phyloP scores from a whole-genome alignment of 2,888 invertebrate genomes.

The Dromius quadrimaculatus region DNA sequence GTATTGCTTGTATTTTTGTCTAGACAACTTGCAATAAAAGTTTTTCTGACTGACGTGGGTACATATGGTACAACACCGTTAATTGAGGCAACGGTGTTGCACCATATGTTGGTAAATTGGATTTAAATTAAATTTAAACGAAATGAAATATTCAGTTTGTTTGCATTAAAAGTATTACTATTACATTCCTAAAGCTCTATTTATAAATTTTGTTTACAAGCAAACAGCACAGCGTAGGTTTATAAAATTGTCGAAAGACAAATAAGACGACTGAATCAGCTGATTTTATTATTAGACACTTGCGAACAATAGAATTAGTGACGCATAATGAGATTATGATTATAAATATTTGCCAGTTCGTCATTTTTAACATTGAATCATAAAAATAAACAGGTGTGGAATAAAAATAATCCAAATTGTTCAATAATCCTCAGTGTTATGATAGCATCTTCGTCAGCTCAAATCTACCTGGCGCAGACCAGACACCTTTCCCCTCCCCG shows the following conservation, averaged over 20 bases:
- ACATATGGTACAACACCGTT: too few species aligned
- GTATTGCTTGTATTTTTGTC: constrained; percentile 16
- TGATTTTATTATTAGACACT: not conserved
- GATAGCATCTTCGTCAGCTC: constrained; percentile 15
- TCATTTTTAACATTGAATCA: constrained; percentile 6
- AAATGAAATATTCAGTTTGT: too few species aligned
- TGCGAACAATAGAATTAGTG: not conserved
- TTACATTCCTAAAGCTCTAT: too few species aligned
- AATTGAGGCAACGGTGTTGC: too few species aligned
- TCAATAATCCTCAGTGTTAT: too few species aligned
- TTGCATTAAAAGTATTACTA: too few species aligned
- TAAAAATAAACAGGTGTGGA: constrained; percentile 41
- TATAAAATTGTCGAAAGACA: not conserved
- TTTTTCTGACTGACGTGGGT: not conserved
- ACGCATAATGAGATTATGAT: not conserved
- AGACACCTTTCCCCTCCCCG: constrained; percentile 1
- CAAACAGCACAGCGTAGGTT: not conserved
- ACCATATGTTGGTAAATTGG: too few species aligned
- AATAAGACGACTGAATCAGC: not conserved
- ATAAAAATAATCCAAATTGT: constrained; percentile 41
- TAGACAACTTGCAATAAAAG: constrained; percentile 7
- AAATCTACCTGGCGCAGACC: not conserved
- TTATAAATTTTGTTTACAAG: not conserved
- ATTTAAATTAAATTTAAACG: too few species aligned
- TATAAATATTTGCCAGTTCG: constrained; percentile 23